Conservation (phyloP, 2,888 invertebrate genomes). For the Orchesella flavescens region DNA sequence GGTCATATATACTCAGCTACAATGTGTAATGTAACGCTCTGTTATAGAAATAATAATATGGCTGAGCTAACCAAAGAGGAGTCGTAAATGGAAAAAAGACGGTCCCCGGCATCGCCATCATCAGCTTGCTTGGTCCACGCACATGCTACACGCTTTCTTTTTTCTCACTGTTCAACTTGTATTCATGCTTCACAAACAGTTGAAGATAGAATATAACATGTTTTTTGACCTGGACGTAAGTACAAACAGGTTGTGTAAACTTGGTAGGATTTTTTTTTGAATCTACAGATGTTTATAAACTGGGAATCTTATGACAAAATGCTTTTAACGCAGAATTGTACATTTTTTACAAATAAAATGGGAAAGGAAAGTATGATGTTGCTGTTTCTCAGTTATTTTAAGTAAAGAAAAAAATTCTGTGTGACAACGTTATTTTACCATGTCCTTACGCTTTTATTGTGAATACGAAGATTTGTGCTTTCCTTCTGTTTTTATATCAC, state of each 20-base stretch:
- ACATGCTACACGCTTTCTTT: constrained; percentile 13
- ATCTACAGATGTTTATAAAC: neutral
- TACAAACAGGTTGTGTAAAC: neutral
- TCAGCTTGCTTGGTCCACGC: constrained; percentile 26
- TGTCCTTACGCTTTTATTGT: neutral
- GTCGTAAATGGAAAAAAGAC: neutral
- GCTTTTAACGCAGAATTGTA: neutral
- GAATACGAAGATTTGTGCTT: neutral
- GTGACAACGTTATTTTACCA: neutral
- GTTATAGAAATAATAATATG: no score
- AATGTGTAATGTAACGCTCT: neutral
- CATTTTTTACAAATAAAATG: neutral
- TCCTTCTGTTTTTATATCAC: neutral
- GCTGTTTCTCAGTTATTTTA: neutral
- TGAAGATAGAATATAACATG: no score
- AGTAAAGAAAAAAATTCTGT: neutral
- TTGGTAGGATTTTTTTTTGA: neutral
- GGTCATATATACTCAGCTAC: constrained; percentile 13
- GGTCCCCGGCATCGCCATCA: constrained; percentile 22
- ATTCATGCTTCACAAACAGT: neutral
- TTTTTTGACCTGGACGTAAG: no score
- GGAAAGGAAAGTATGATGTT: neutral
- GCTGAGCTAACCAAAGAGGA: no score
- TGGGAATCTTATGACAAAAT: neutral
- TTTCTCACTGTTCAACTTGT: neutral